Percentiles rank a stretch among this genome's conserved stretches.
Evolutionary conservation across 2,888 invertebrate species (phyloP).

Genomic region (Sabatieria punctata): DNA sequence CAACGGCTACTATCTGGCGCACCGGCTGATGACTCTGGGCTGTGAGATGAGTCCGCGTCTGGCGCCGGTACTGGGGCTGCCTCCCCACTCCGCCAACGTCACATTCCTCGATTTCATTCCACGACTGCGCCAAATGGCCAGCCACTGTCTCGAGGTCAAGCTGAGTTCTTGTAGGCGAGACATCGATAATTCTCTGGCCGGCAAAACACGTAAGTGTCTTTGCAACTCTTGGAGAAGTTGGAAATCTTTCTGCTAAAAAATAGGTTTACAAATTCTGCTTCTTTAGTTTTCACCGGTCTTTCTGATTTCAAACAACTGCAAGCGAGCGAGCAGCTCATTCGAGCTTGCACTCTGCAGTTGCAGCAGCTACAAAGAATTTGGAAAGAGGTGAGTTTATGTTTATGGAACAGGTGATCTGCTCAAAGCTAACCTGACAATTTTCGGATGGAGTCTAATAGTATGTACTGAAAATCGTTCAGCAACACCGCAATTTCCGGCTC

Average conservation of each 20-base stretch:
- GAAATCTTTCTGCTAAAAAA: too few relatives aligned
- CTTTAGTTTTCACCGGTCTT: too few relatives aligned
- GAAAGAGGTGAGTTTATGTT: constrained; percentile 53
- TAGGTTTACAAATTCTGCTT: too few relatives aligned
- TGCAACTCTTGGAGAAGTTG: too few relatives aligned
- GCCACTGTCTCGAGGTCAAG: constrained; percentile 29
- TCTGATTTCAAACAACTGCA: too few relatives aligned
- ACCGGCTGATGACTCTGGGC: constrained; percentile 50
- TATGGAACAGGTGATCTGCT: too few relatives aligned
- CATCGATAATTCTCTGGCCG: constrained; percentile 65
- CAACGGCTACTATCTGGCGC: constrained; percentile 71
- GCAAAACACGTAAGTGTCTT: too few relatives aligned
- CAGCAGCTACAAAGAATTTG: constrained; percentile 69
- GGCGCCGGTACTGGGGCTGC: constrained; percentile 43
- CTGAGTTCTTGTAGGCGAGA: constrained; percentile 24
- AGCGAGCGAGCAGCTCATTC: too few relatives aligned
- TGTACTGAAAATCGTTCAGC: too few relatives aligned
- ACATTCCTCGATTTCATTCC: constrained; percentile 52
- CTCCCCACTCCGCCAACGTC: constrained; percentile 41
- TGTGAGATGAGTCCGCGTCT: constrained; percentile 42
- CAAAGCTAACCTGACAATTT: too few relatives aligned
- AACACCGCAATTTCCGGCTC: too few relatives aligned
- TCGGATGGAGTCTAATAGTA: too few relatives aligned
- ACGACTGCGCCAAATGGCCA: constrained; percentile 49
- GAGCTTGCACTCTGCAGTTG: constrained; percentile 45